Evolutionary conservation across 2,888 invertebrate species (phyloP).

Genomic region (Apamea crenata): DNA sequence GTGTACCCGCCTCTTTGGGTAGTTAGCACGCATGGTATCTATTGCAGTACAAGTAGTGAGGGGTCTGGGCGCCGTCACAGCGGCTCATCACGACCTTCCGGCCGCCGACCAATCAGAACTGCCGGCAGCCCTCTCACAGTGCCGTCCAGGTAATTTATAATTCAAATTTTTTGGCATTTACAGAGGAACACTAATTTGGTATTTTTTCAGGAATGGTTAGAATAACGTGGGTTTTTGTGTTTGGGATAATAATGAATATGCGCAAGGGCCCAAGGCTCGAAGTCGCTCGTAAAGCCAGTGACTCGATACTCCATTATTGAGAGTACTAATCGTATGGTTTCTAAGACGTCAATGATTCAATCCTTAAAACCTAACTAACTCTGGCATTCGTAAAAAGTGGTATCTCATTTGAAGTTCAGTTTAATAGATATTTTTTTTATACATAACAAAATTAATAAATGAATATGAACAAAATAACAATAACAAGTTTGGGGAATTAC

Average conservation of each 20-base stretch:
- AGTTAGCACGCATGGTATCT: slow-evolving; percentile 73
- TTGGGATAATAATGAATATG: neutral
- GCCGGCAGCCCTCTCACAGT: slow-evolving; percentile 76
- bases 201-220: slow-evolving; percentile 30
- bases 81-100: slow-evolving; percentile 68
- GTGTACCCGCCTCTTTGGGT: slow-evolving; percentile 60
- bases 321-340: neutral
- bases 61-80: slow-evolving; percentile 39
- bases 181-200: slow-evolving; percentile 28
- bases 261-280: neutral
- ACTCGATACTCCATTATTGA: neutral
- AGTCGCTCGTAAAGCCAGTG: slow-evolving; percentile 1
- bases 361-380: neutral
- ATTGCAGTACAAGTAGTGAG: slow-evolving; percentile 75
- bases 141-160: slow-evolving; percentile 71
- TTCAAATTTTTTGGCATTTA: slow-evolving; percentile 22
- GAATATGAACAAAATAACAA: neutral
- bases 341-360: neutral
- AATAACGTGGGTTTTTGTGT: slow-evolving; percentile 14
- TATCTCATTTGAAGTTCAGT: neutral
- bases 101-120: slow-evolving; percentile 79
- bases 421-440: no score
- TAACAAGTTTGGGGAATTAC: neutral
- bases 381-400: neutral
- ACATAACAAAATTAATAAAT: neutral